Evolutionary conservation across 1,140 invertebrate genomes (phyloP).

Genomic region (Leucophenga varia): DNA sequence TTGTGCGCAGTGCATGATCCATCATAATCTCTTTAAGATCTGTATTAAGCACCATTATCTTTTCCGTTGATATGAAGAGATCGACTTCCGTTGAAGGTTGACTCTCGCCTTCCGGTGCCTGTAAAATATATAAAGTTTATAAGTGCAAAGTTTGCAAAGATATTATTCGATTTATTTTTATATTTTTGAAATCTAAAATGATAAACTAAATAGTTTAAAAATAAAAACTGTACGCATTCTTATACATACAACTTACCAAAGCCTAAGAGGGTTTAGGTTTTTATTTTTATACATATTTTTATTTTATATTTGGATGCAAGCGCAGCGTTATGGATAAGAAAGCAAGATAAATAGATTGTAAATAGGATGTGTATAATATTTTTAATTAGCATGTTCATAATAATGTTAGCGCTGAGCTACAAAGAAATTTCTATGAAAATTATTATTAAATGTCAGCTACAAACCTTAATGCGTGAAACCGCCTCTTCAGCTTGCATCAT

Average conservation of each 20-base stretch:
- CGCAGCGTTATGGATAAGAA: slow-evolving; percentile 27
- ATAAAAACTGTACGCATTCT: background rate
- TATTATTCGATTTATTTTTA: slow-evolving; percentile 3
- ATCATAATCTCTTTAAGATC: slow-evolving; percentile 99
- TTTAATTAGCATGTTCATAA: no score
- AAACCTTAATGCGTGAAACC: slow-evolving; percentile 96
- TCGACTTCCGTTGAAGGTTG: slow-evolving; percentile 99
- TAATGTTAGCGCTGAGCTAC: no score
- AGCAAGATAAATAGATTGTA: no score
- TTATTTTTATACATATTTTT: no score
- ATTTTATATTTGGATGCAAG: slow-evolving; percentile 15
- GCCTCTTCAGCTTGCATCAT: slow-evolving; percentile 99
- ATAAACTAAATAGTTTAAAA: background rate
- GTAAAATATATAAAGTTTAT: slow-evolving; percentile 30
- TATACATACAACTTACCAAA: slow-evolving; percentile 35
- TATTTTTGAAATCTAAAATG: no score
- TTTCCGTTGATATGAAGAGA: slow-evolving; percentile 99
- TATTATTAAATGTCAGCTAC: no score
- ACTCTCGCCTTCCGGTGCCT: slow-evolving; percentile 98
- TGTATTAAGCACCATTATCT: slow-evolving; percentile 99
- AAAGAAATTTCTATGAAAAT: no score
- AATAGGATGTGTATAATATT: no score
- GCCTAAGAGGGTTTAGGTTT: slow-evolving; percentile 27
- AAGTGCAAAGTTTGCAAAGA: slow-evolving; percentile 8
- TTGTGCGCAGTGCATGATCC: slow-evolving; percentile 97